phyloP scores from a whole-genome alignment of 2,113 vertebrate species.

The Numenius arquata region DNA sequence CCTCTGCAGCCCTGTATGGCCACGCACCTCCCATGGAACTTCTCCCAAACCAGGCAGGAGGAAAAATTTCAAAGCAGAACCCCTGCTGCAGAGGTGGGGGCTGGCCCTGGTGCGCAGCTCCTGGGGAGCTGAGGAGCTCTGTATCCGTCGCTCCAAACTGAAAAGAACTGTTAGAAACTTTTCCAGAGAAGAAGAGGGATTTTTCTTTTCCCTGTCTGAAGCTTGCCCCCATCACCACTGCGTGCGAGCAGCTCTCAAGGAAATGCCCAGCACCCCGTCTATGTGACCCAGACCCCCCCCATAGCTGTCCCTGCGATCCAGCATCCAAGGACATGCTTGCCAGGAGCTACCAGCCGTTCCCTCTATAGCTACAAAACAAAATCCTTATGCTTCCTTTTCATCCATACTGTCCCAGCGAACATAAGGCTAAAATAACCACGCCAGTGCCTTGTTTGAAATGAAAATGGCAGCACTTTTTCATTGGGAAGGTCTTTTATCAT shows the following conservation, averaged over 20 bases:
- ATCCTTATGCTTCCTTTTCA: neutral
- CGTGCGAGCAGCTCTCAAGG: neutral
- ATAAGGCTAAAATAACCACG: neutral
- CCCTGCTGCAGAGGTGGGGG: neutral
- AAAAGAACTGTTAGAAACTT: neutral
- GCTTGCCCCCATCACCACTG: neutral
- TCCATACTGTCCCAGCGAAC: neutral
- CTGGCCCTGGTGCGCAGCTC: fast-evolving
- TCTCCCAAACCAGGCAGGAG: neutral
- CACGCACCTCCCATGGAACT: neutral
- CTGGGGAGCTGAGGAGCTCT: neutral
- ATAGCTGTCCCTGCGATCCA: neutral
- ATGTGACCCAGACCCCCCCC: fast-evolving
- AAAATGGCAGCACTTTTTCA: slow-evolving; percentile 11
- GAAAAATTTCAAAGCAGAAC: neutral
- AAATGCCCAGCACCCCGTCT: neutral
- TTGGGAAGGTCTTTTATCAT: slow-evolving; percentile 5
- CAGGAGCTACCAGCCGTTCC: neutral
- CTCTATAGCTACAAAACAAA: neutral
- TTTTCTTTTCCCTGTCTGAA: fast-evolving
- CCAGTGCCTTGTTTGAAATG: slow-evolving; percentile 1
- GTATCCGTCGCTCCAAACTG: fast-evolving
- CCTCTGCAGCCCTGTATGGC: fast-evolving
- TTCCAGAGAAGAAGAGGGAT: neutral
- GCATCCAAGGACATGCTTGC: neutral